phyloP scores from a whole-genome alignment of 2,797 vertebrate species.

The Gymnothorax reevesii region DNA sequence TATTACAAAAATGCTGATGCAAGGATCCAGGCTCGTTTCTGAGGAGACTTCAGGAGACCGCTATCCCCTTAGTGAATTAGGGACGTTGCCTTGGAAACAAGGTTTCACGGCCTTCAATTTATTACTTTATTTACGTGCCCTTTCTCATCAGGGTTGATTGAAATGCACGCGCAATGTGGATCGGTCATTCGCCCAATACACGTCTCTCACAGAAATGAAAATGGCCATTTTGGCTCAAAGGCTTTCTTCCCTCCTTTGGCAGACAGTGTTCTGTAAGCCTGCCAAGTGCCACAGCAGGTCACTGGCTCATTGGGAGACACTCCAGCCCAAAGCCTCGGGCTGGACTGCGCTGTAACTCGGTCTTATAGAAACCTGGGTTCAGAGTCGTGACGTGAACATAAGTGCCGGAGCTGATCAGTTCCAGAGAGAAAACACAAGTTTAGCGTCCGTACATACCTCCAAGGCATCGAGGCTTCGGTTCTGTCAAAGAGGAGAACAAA shows the following conservation, averaged over 20 bases:
- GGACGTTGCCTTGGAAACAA: constrained; percentile 19
- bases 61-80: background rate
- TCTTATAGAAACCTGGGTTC: background rate
- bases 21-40: background rate
- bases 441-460: background rate
- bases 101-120: background rate
- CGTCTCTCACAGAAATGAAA: background rate
- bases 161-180: constrained; percentile 2
- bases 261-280: constrained; percentile 1
- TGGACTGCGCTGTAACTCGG: background rate
- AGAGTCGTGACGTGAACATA: background rate
- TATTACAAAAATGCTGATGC: background rate
- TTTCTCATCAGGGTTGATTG: constrained; percentile 1
- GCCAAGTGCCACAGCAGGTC: constrained; percentile 3
- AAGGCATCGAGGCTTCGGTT: background rate
- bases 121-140: background rate
- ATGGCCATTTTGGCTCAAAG: constrained; percentile 14
- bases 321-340: background rate
- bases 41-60: background rate
- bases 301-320: background rate
- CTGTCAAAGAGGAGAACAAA: background rate
- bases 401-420: background rate
- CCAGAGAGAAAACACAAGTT: background rate
- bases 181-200: constrained; percentile 1
- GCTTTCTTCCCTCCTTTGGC: background rate